phyloP scores from a whole-genome alignment of 30 jellyfish, hydroid and myxozoan species.

The Hydra vulgaris region DNA sequence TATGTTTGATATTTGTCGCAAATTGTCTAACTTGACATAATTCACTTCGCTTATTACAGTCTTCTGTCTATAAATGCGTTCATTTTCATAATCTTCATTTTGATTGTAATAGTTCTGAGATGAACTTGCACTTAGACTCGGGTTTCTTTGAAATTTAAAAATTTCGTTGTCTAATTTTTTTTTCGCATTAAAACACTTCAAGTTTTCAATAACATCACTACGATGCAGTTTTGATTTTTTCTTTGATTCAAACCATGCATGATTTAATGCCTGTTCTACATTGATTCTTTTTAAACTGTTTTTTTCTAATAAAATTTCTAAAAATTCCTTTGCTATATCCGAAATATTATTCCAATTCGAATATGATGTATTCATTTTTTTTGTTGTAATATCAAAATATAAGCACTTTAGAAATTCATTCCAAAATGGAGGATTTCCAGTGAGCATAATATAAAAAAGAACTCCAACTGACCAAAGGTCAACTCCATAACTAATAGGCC shows the following conservation, averaged over 20 bases:
- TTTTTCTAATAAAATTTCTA: conserved; percentile 40
- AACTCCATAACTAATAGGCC: conserved; percentile 30
- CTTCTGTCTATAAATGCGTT: background rate
- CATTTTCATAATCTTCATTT: no score
- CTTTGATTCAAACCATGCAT: conserved; percentile 49
- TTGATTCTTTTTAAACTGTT: conserved; percentile 28
- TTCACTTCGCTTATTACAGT: background rate
- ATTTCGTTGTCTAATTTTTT: conserved; percentile 13
- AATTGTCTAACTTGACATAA: background rate
- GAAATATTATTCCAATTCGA: conserved; percentile 68
- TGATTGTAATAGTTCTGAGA: no score
- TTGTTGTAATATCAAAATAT: conserved; percentile 42
- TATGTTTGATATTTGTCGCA: background rate
- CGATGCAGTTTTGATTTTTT: conserved; percentile 31
- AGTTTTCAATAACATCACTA: conserved; percentile 6
- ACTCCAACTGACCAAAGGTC: conserved; percentile 67
- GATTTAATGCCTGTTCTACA: conserved; percentile 43
- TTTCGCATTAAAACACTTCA: conserved; percentile 20
- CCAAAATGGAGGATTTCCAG: conserved; percentile 75
- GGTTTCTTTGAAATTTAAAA: conserved; percentile 10
- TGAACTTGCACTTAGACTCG: background rate
- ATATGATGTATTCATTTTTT: conserved; percentile 31
- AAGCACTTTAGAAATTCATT: conserved; percentile 31
- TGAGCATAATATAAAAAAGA: conserved; percentile 35
- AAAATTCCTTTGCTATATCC: conserved; percentile 45